Percentiles rank a stretch among this genome's conserved stretches.
These are phyloP conservation scores for Tupiocoris notatus DNA, from an alignment of 2,888 invertebrate genomes.

Conservation along the genomic window DNA sequence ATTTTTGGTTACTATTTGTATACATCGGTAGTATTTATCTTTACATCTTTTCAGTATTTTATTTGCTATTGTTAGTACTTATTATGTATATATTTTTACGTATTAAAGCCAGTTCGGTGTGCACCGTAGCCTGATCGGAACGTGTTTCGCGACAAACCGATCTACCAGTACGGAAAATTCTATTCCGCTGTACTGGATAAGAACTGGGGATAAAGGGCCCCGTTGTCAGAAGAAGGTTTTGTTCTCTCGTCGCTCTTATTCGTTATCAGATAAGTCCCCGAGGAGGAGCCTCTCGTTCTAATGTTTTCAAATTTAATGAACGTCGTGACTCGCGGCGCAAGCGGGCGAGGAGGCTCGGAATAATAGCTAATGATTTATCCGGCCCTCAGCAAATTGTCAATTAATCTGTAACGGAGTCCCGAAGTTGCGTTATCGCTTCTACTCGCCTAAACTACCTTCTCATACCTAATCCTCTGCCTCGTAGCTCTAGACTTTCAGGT, in stretches of 20 bases:
- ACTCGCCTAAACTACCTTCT: constrained; percentile 16
- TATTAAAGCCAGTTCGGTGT: too few relatives aligned
- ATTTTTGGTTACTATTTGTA: too few relatives aligned
- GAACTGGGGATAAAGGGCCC: background rate
- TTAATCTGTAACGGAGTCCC: constrained; percentile 39
- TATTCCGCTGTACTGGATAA: background rate
- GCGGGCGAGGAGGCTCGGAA: constrained; percentile 8
- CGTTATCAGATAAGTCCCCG: background rate
- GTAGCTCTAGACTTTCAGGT: background rate
- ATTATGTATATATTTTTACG: too few relatives aligned
- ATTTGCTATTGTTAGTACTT: too few relatives aligned
- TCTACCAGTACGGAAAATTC: background rate
- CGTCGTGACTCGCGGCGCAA: constrained; percentile 19
- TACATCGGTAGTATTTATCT: too few relatives aligned
- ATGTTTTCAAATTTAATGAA: constrained; percentile 38
- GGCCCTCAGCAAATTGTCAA: constrained; percentile 31
- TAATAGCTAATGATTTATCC: constrained; percentile 40
- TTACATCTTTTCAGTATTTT: too few relatives aligned
- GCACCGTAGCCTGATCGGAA: too few relatives aligned
- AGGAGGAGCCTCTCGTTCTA: background rate
- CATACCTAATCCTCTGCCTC: constrained; percentile 10
- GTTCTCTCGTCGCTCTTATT: background rate
- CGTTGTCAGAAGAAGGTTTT: background rate
- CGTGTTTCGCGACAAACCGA: too few relatives aligned
- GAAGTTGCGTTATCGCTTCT: constrained; percentile 34